Evolutionary conservation across 2,113 vertebrate genomes (phyloP), one percentile per base, ranked within the genome.

Genomic region (Siniperca chuatsi): DNA sequence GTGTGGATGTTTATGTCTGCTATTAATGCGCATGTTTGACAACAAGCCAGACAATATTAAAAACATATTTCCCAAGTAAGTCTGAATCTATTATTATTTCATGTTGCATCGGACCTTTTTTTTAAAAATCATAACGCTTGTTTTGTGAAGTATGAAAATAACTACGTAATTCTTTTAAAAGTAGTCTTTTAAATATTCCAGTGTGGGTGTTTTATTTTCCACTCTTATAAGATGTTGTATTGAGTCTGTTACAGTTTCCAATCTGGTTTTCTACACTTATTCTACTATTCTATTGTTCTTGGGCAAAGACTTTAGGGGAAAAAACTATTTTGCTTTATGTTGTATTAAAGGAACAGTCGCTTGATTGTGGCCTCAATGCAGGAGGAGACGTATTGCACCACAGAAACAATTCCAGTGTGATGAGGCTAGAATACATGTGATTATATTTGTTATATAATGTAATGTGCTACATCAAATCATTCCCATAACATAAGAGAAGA

Each of bases 1-100:
- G 25, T 72, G 78, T 25, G 46, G 29, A 84, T 46, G 29, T 50
- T 67, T 73, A 18, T n/a, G 54, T 6, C 46, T 75, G 18, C 64
- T 70, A 62, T 64, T 70, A 77, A 23, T 71, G 37, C 11, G 55
- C 3, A 35, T 81, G 74, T 82, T 68, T 62, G 20, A 78, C 55
- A 37, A 50, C 20, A 40, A 25, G 35, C 74, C 57, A 72, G 65
- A 60, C 8, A 18, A 0, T 20, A 2, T 16, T 33, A 55, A 64
- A 69, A 69, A 29, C 6, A 33, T 13, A 1, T 66, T 71, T 71
- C 42, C 57, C 25, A 44, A 60, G 62, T 21, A 20, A 50, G 55
- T 48, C 44, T 25, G 11, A 58, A 58, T 58, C 55, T 64, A 33
- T 35, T 64, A 62, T 62, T 62, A 58, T 5, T 29, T 58, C 1